Evolutionary conservation across 2,888 invertebrate genomes (phyloP).

Genomic region (Synanthedon myopaeformis): DNA sequence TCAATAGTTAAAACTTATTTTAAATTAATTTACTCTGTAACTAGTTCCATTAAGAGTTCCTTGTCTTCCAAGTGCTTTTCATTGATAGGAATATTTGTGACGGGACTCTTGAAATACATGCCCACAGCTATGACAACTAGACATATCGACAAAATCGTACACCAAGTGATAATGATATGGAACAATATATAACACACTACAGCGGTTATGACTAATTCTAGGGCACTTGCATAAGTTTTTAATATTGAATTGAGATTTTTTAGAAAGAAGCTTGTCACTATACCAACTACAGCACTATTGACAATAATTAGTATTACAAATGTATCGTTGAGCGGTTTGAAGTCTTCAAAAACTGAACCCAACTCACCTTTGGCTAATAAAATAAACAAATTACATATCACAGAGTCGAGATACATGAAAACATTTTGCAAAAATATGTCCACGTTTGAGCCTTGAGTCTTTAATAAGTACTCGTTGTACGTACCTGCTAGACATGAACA

Average conservation of each 20-base stretch:
- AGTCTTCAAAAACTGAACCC: slow-evolving; percentile 68
- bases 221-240: slow-evolving; percentile 94
- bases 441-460: slow-evolving; percentile 84
- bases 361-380: slow-evolving; percentile 77
- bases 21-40: slow-evolving; percentile 12
- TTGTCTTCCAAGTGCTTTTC: slow-evolving; percentile 24
- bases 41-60: slow-evolving; percentile 36
- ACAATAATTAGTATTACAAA: slow-evolving; percentile 85
- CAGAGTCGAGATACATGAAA: slow-evolving; percentile 95
- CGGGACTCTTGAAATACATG: slow-evolving; percentile 91
- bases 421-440: slow-evolving; percentile 94
- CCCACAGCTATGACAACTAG: slow-evolving; percentile 87
- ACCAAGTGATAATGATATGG: slow-evolving; percentile 84
- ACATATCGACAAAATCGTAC: slow-evolving; percentile 83
- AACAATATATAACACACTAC: slow-evolving; percentile 88
- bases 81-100: slow-evolving; percentile 63
- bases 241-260: slow-evolving; percentile 94
- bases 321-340: slow-evolving; percentile 71
- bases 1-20: background rate
- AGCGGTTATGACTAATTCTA: slow-evolving; percentile 92
- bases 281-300: slow-evolving; percentile 92
- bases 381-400: slow-evolving; percentile 87
- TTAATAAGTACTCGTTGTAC: slow-evolving; percentile 93
- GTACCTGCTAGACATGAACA: slow-evolving; percentile 96
- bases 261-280: slow-evolving; percentile 93